A percentile compares a stretch with the other conserved stretches of the same genome.
Conservation (phyloP, 2,888 invertebrate species). For the Spodoptera exigua region DNA sequence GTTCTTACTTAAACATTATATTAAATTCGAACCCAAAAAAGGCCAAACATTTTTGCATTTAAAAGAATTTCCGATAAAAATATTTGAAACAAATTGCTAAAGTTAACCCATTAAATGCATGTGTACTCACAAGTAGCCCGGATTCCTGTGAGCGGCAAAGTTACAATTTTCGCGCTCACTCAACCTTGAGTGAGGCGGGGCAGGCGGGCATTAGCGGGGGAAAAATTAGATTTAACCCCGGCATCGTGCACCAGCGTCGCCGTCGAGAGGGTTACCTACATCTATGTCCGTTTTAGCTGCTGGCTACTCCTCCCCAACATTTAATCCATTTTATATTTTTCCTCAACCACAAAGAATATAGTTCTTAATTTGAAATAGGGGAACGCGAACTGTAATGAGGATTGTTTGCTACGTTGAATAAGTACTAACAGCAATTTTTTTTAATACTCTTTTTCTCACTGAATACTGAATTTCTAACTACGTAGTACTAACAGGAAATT, state of each 20-base stretch:
- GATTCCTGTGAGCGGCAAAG: conserved; percentile 59
- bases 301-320: conserved; percentile 71
- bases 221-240: conserved; percentile 87
- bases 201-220: conserved; percentile 79
- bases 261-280: conserved; percentile 69
- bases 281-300: conserved; percentile 74
- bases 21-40: no score
- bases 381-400: conserved; percentile 55
- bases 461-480: conserved; percentile 2
- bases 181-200: conserved; percentile 76
- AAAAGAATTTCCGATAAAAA: conserved; percentile 16
- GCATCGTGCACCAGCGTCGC: conserved; percentile 63
- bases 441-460: conserved; percentile 11
- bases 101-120: conserved; percentile 53
- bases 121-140: conserved; percentile 56
- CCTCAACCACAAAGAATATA: conserved; percentile 70
- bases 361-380: conserved; percentile 73
- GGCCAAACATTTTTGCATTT: no score
- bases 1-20: no score
- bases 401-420: conserved; percentile 39
- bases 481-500: conserved; percentile 18
- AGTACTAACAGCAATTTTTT: conserved; percentile 12
- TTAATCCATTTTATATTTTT: conserved; percentile 80
- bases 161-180: conserved; percentile 81
- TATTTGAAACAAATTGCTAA: conserved; percentile 46